Evolutionary conservation across 2,888 invertebrate species (phyloP).

Genomic region (Boloria selene): DNA sequence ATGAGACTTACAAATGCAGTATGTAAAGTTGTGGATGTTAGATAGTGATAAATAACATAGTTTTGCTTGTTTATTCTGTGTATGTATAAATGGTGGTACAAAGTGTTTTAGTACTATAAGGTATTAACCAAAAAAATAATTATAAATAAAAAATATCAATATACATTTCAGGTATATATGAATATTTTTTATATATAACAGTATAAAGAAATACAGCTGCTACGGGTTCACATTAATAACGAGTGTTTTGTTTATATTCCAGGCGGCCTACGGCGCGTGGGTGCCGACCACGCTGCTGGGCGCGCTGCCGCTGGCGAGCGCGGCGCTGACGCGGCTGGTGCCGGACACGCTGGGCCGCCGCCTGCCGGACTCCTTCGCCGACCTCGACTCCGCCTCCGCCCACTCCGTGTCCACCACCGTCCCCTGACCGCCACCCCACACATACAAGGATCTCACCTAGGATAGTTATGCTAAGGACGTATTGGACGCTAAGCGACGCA

Average conservation of each 20-base stretch:
- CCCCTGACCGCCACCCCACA: constrained; percentile 17
- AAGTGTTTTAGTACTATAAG: no score
- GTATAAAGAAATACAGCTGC: no score
- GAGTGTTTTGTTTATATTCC: constrained; percentile 14
- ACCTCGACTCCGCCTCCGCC: constrained; percentile 55
- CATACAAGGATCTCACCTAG: constrained; percentile 22
- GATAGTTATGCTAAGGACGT: constrained; percentile 13
- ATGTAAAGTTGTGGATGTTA: no score
- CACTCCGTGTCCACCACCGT: constrained; percentile 32
- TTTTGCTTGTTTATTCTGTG: no score
- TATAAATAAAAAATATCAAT: no score
- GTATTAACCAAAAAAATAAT: no score
- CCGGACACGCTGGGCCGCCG: constrained; percentile 84
- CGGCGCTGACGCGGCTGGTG: constrained; percentile 77
- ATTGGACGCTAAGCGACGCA: constrained; percentile 4
- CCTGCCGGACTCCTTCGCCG: constrained; percentile 83
- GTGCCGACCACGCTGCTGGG: constrained; percentile 79
- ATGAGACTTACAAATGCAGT: no score
- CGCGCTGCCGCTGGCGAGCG: constrained; percentile 78
- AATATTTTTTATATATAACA: no score
- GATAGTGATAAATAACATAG: no score
- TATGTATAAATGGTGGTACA: no score
- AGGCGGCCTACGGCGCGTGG: constrained; percentile 66
- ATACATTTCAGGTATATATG: no score
- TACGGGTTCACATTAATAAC: no score